Evolutionary conservation across 2,888 invertebrate genomes (phyloP).

Genomic region (Archips crataeganus): DNA sequence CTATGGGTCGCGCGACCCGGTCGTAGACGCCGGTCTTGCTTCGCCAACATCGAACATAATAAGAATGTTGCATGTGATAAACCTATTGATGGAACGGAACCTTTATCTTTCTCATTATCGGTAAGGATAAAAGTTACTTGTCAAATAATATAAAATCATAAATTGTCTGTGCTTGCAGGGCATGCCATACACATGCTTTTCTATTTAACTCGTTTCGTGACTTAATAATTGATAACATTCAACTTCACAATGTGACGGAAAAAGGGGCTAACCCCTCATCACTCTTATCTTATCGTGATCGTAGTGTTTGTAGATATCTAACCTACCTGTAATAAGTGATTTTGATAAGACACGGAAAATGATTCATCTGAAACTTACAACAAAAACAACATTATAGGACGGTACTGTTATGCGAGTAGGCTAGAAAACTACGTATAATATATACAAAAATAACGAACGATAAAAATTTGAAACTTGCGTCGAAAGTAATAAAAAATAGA

Average conservation of each 20-base stretch:
- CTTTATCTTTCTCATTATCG: slow-evolving; percentile 5
- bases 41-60: too few relatives aligned
- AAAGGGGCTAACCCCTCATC: slow-evolving; percentile 30
- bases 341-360: slow-evolving; percentile 66
- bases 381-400: slow-evolving; percentile 11
- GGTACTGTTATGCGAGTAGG: neutral
- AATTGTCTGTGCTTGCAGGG: neutral
- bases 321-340: slow-evolving; percentile 63
- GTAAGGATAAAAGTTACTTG: neutral
- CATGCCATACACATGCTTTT: neutral
- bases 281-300: slow-evolving; percentile 72
- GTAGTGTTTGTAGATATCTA: slow-evolving; percentile 45
- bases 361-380: slow-evolving; percentile 55
- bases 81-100: slow-evolving; percentile 6
- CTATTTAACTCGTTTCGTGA: slow-evolving; percentile 4
- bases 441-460: too few relatives aligned
- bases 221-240: slow-evolving; percentile 21
- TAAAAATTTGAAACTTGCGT: too few relatives aligned
- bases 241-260: slow-evolving; percentile 14
- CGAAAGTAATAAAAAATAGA: too few relatives aligned
- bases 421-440: neutral
- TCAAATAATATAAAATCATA: neutral
- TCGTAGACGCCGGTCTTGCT: too few relatives aligned
- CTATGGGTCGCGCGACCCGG: too few relatives aligned
- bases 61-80: neutral